Evolutionary conservation across 2,113 vertebrate genomes (phyloP).

Genomic region (Addax nasomaculatus): DNA sequence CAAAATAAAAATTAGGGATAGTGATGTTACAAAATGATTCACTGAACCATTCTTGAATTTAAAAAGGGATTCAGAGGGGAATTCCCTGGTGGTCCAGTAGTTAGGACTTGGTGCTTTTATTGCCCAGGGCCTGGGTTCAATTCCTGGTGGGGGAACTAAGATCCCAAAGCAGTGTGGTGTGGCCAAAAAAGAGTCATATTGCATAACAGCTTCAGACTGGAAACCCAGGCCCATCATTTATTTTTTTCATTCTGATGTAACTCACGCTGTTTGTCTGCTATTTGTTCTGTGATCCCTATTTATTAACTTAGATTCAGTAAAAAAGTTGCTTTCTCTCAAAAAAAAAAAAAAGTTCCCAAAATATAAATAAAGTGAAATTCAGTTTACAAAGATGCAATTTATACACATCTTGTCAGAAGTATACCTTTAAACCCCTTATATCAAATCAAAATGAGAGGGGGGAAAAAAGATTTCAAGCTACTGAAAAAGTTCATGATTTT

Average conservation of each 20-base stretch:
- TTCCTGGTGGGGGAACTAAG: neutral
- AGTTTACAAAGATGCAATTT: neutral
- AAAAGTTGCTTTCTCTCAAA: neutral
- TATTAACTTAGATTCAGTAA: conserved; percentile 62
- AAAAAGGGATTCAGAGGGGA: neutral
- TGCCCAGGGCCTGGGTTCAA: neutral
- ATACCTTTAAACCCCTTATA: neutral
- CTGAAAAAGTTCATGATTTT: neutral
- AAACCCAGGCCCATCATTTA: neutral
- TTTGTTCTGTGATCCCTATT: neutral
- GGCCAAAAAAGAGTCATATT: neutral
- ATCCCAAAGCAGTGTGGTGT: neutral
- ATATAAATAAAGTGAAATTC: neutral
- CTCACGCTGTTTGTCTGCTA: conserved; percentile 4
- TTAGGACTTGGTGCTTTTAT: neutral
- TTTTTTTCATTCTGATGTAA: conserved; percentile 22
- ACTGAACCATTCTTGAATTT: neutral
- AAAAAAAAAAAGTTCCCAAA: neutral
- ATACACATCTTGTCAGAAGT: neutral
- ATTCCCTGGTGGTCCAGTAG: neutral
- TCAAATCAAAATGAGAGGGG: neutral
- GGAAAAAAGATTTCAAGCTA: neutral
- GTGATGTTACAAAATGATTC: neutral
- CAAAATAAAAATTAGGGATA: neutral
- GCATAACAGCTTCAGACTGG: neutral